Base-by-base conservation (phyloP, 2,888 invertebrate species). In the Lissonota sp. region DNA sequence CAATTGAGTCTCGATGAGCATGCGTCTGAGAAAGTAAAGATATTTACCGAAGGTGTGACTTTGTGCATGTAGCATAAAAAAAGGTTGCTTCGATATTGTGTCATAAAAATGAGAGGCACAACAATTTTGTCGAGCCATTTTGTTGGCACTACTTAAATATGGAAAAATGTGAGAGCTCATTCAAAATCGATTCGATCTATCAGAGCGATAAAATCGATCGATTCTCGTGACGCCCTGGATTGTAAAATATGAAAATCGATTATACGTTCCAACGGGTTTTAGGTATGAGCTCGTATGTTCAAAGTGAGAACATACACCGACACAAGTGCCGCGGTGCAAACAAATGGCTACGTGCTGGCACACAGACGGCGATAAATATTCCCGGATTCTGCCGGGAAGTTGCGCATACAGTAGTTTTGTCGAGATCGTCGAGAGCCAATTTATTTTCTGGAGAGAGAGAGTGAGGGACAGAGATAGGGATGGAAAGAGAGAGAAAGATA, bases 311-410 rank as follows among this genome's bases (percentile, higher is more conserved):
- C 14, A 63, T n/a, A 26, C 26, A 26, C 26, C 3, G 26, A 26
- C 26, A 26, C 26, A 26, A 26, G 57, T 39, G 37, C 49, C 51
- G 49, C 10, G 40, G 51, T 55, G 73, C 73, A 74, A 79, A 79
- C 73, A 79, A 79, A 79, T 74, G 57, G 73, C 51, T 69, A 42
- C 57, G 55, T 64, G 63, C 74, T 55, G 42, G 49, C 40, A 57
- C 58, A 44, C 58, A 69, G 62, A 53, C 44, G 53, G 79, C 69
- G 73, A 79, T 79, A 79, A 73, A 79, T 79, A 69, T 46, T 72
- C 40, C 14, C 53, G 46, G 51, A 62, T 63, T 64, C 26, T 46
- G 14, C 42, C 37, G 66, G 67, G 42, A 67, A 74, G 60, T 66
- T 67, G 55, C 63, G 69, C 58, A 67, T 51, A 67, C 69, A 44